Base-by-base conservation (phyloP, 2,797 vertebrate species). In the Neopelma chrysocephalum region DNA sequence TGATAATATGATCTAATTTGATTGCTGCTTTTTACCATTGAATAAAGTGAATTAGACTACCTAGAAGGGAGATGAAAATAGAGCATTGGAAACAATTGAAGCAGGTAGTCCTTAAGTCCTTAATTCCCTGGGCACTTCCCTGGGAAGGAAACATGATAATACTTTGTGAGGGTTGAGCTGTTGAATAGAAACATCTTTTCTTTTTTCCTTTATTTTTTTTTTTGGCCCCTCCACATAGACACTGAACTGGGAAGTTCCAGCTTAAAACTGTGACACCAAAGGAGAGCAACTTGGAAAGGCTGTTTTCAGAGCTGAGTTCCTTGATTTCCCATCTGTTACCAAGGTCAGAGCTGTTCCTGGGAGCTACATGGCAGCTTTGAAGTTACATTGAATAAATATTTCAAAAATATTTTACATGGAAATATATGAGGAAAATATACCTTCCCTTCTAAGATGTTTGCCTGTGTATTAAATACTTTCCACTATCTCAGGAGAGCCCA, bases 1-100 rank as follows among this genome's bases (percentile, higher is more conserved):
- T 94, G 82, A 94, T 95, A 92, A 82, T 82, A 91, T 90, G 69
- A 96, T 91, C 34, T 76, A 95, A 97, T 97, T 95, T 97, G 95
- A 94, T 96, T 96, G 75, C 66, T 92, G 81, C 72, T 95, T 95
- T 89, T 71, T 22, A 38, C 51, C 16, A 32, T 83, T 91, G 93
- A 89, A 75, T 87, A 93, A 97, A 92, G 86, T 93, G 96, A 96
- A 84, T 84, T 79, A 94, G 43, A 82, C 75, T 93, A 56, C n/a
- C 71, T 92, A 62, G 71, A 95, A 89, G 45, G 47, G 29, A 84
- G 54, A 83, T 87, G 92, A 95, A 93, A 97, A 95, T 73, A 16
- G 25, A 96, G 96, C 77, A 71, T 4, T 81, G 62, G 72, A 87
- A 79, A 43, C 51, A 94, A 93, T 43, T 66, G 56, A 93, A 87